Conservation (phyloP, 2,888 invertebrate genomes). For the Ischnus inquisitorius region DNA sequence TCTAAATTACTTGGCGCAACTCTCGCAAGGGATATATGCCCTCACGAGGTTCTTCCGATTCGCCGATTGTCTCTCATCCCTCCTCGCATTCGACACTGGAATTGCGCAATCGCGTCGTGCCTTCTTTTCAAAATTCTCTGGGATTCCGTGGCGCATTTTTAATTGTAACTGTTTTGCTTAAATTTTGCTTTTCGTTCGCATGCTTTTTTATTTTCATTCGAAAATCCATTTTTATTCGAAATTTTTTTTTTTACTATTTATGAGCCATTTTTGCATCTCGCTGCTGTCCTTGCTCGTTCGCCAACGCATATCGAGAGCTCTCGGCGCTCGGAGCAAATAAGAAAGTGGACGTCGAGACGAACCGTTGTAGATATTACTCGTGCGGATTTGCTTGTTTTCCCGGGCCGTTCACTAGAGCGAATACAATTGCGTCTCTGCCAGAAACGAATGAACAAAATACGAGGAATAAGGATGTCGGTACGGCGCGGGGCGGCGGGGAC, state of each 20-base stretch:
- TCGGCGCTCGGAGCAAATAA: slow-evolving; percentile 66
- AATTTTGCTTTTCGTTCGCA: neutral
- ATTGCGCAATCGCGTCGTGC: neutral
- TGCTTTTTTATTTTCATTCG: neutral
- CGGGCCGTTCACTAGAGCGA: slow-evolving; percentile 23
- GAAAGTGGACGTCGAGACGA: slow-evolving; percentile 72
- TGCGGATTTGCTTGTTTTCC: slow-evolving; percentile 52
- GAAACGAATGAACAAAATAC: slow-evolving; percentile 41
- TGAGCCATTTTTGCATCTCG: slow-evolving; percentile 9
- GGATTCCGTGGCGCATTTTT: neutral
- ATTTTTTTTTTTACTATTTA: neutral
- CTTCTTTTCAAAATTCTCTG: neutral
- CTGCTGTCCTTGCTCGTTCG: neutral
- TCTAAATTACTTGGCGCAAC: slow-evolving; percentile 71
- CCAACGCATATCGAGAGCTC: slow-evolving; percentile 59
- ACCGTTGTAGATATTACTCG: slow-evolving; percentile 71
- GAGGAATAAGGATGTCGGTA: slow-evolving; percentile 40
- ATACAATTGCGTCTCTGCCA: slow-evolving; percentile 45
- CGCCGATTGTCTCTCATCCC: slow-evolving; percentile 9
- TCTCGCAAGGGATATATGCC: slow-evolving; percentile 62
- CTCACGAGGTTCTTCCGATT: slow-evolving; percentile 15
- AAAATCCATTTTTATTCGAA: neutral
- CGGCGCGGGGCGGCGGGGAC: slow-evolving; percentile 1
- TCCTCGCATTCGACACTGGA: slow-evolving; percentile 19
- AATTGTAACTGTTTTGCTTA: neutral